Conservation (phyloP, 2,888 invertebrate genomes). For the Folsomia manolachei region DNA sequence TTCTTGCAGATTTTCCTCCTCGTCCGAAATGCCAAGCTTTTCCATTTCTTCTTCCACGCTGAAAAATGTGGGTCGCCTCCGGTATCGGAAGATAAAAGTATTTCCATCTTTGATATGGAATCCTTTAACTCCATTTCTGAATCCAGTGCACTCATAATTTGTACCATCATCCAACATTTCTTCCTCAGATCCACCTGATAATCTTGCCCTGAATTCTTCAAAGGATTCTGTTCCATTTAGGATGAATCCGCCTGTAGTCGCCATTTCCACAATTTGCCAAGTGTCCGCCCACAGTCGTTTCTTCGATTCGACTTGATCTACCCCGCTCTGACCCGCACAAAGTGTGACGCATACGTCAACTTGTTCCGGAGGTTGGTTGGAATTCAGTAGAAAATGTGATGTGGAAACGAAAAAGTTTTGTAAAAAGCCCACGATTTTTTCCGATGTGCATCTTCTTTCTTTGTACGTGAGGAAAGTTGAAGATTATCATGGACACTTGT, state of each 20-base stretch:
- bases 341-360: background rate
- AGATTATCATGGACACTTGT: background rate
- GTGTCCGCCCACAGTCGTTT: background rate
- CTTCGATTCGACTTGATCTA: background rate
- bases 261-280: slow-evolving; percentile 5
- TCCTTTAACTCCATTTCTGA: background rate
- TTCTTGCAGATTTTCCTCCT: background rate
- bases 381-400: background rate
- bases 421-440: background rate
- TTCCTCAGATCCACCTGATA: background rate
- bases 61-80: background rate
- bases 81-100: background rate
- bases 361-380: background rate
- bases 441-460: slow-evolving; percentile 4
- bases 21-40: too few species aligned
- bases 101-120: slow-evolving; percentile 1
- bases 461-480: slow-evolving; percentile 9
- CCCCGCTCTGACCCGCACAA: slow-evolving; percentile 6
- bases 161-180: background rate
- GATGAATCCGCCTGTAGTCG: background rate
- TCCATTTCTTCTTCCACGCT: background rate
- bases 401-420: background rate
- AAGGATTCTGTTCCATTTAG: background rate
- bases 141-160: background rate
- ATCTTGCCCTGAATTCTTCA: background rate